Percentiles rank a stretch among this genome's conserved stretches.
Conservation (phyloP, 1,140 invertebrate genomes). For the Brachionus plicatilis region DNA sequence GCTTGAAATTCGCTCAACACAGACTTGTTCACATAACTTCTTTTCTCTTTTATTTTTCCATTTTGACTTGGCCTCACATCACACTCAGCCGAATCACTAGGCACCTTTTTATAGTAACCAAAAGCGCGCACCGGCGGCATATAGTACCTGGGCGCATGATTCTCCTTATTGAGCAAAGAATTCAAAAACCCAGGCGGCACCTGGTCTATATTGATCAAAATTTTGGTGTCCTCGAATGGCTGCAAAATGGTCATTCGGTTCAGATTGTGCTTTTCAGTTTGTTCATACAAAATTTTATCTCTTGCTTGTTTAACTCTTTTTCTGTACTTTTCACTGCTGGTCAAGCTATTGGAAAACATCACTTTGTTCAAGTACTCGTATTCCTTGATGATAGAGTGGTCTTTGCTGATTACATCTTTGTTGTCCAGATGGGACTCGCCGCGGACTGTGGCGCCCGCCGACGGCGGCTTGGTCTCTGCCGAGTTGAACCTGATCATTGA, state of each 20-base stretch:
- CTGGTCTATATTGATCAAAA: conserved; percentile 25
- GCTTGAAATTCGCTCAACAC: background rate
- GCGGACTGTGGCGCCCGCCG: background rate
- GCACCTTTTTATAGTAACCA: conserved; percentile 34
- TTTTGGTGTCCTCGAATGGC: conserved; percentile 38
- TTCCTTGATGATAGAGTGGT: conserved; percentile 6
- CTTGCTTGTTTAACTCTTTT: conserved; percentile 5
- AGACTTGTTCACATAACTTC: background rate
- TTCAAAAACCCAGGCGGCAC: conserved; percentile 8
- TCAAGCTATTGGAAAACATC: background rate
- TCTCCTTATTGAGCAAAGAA: conserved; percentile 6
- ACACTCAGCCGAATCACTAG: background rate
- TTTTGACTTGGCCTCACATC: background rate
- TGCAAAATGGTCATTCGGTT: conserved; percentile 34
- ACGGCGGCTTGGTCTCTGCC: background rate
- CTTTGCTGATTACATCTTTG: background rate
- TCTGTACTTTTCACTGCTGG: background rate
- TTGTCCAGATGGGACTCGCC: background rate
- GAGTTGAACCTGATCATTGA: background rate
- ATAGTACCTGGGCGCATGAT: conserved; percentile 14
- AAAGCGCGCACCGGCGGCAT: conserved; percentile 11
- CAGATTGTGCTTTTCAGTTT: background rate
- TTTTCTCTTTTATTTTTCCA: background rate
- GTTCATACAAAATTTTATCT: conserved; percentile 38
- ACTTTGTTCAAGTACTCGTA: background rate